Percentiles rank a stretch among this genome's conserved stretches.
Evolutionary conservation across 1,140 invertebrate species (phyloP).

Genomic region (Zophobas atratus): DNA sequence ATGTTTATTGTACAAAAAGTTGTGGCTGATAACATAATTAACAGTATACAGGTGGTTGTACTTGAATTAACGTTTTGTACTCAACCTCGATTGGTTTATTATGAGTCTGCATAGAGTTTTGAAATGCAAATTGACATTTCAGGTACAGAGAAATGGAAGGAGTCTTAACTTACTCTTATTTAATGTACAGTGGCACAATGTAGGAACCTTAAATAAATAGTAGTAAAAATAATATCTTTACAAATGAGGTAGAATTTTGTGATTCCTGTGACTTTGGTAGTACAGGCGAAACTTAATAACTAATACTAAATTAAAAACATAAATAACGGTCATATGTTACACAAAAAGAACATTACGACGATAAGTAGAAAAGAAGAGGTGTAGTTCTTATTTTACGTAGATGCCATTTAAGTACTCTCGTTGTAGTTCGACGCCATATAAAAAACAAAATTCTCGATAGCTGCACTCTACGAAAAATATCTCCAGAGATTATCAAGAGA

Average conservation of each 20-base stretch:
- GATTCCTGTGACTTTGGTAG: slow-evolving; percentile 40
- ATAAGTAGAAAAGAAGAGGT: slow-evolving; percentile 46
- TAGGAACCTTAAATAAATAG: slow-evolving; percentile 54
- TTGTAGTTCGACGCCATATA: slow-evolving; percentile 59
- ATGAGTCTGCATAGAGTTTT: slow-evolving; percentile 21
- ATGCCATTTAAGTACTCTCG: slow-evolving; percentile 54
- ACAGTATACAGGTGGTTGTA: slow-evolving; percentile 12
- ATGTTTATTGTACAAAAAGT: slow-evolving; percentile 29
- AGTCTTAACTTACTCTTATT: slow-evolving; percentile 50
- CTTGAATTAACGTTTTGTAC: slow-evolving; percentile 36
- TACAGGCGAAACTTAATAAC: slow-evolving; percentile 44
- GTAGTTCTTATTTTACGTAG: slow-evolving; percentile 59
- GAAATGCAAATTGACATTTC: slow-evolving; percentile 47
- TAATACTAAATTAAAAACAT: slow-evolving; percentile 40
- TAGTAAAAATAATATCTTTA: slow-evolving; percentile 57
- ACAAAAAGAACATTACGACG: slow-evolving; percentile 33
- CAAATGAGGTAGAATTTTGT: slow-evolving; percentile 58
- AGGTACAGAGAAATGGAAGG: slow-evolving; percentile 52
- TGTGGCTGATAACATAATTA: slow-evolving; percentile 2
- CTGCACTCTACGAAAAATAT: slow-evolving; percentile 58
- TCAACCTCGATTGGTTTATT: slow-evolving; percentile 4
- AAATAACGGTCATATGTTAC: slow-evolving; percentile 43
- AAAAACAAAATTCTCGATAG: slow-evolving; percentile 47
- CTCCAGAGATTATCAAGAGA: slow-evolving; percentile 49
- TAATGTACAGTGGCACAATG: slow-evolving; percentile 54